phyloP scores from a whole-genome alignment of 2,113 vertebrate species.

The Pimephales promelas region DNA sequence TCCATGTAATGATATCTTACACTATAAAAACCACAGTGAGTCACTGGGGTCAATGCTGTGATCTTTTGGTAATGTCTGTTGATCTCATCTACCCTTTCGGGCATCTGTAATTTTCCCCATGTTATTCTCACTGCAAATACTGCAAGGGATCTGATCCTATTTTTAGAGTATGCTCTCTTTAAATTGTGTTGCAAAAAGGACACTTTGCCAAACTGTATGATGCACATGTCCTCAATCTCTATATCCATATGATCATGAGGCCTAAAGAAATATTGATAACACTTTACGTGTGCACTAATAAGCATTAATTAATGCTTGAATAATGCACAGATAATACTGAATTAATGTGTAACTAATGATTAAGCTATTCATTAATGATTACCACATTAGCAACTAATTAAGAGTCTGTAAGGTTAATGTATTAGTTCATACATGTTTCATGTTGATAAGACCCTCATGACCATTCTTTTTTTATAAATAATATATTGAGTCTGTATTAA shows the following conservation, averaged over 20 bases:
- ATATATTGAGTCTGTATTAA: no score
- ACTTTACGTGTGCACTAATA: no score
- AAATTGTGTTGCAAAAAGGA: not conserved
- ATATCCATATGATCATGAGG: not conserved
- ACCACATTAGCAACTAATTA: no score
- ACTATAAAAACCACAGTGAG: constrained; percentile 36
- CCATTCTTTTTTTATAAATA: no score
- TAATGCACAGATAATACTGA: no score
- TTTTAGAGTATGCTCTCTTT: constrained; percentile 5
- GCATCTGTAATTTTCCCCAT: not conserved
- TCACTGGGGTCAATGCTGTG: constrained; percentile 36
- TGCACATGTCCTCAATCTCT: not conserved
- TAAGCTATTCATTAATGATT: no score
- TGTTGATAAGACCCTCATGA: no score
- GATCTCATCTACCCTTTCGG: constrained; percentile 29
- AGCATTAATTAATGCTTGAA: no score
- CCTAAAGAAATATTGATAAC: not conserved
- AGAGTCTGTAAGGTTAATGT: no score
- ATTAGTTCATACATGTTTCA: no score
- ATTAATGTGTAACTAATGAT: no score
- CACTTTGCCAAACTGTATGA: not conserved
- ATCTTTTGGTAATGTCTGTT: constrained; percentile 32
- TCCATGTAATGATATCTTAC: constrained; percentile 46
- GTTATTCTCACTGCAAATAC: not conserved
- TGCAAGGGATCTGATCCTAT: not conserved